These are phyloP conservation scores for Thymelicus sylvestris DNA, from an alignment of 2,888 invertebrate genomes.

Conservation along the genomic window DNA sequence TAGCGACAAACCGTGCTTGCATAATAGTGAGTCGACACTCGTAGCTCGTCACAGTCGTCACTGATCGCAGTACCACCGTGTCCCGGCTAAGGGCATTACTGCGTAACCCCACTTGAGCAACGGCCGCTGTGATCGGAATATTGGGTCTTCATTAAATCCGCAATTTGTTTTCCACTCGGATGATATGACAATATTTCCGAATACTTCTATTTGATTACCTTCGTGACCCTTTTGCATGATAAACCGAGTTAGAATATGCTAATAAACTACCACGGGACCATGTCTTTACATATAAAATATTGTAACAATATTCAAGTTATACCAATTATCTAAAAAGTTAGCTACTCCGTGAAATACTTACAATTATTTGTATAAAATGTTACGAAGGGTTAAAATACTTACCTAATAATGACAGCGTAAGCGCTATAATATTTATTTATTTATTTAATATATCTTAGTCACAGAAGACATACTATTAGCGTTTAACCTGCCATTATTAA, in stretches of 20 bases:
- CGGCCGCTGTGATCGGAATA: constrained; percentile 62
- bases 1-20: constrained; percentile 38
- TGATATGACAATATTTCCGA: constrained; percentile 33
- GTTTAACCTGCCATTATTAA: too few species aligned
- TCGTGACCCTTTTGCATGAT: constrained; percentile 13
- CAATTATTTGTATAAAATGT: too few species aligned
- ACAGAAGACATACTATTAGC: too few species aligned
- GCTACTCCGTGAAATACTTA: too few species aligned
- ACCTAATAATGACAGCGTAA: too few species aligned
- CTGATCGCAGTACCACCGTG: constrained; percentile 39
- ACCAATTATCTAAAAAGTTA: too few species aligned
- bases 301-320: too few species aligned
- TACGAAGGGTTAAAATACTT: too few species aligned
- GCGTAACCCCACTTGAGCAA: constrained; percentile 48
- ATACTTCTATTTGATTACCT: constrained; percentile 30
- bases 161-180: constrained; percentile 35
- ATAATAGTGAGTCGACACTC: constrained; percentile 46
- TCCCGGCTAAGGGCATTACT: constrained; percentile 51
- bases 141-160: constrained; percentile 43
- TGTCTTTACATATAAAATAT: background rate
- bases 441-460: too few species aligned
- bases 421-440: too few species aligned
- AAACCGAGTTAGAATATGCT: background rate
- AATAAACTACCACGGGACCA: background rate
- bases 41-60: constrained; percentile 42